Base-by-base conservation (phyloP, 1,140 invertebrate species). In the Philopotamus ludificatus region DNA sequence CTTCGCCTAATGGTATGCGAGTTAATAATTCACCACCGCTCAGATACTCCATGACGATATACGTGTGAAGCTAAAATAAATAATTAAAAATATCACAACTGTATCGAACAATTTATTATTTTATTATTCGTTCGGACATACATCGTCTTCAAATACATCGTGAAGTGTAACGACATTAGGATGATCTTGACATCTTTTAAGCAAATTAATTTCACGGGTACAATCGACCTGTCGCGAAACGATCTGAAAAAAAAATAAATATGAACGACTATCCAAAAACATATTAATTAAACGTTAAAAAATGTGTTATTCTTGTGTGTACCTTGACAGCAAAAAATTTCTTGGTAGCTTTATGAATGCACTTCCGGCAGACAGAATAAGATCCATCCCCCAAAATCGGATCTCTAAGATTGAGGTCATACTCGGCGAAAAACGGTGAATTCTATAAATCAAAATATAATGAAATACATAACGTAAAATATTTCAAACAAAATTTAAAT, bases 21-120 rank as follows among this genome's bases (percentile, higher is more conserved):
- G 86, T 80, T 15, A 94, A 79, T n/a, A 98, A 77, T 78, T 99
- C 96, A 1, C 94, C 93, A 8, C 96, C 96, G 39, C 81, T 81
- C 9, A 95, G 82, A 53, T 93, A 79, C 75, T 98, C 95, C 74
- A 91, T 86, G 1, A 98, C 88, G 62, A 98, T 85, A 79, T 92
- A 97, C 16, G 87, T 93, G 76, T 88, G 89, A 20, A 75, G 74
- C 77, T 79, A 74, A 1, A 57, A 65, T 63, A 59, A 28, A 45
- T 53, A n/a, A 25, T 55, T 42, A 45, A 67, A 12, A 42, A 57
- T 41, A 23, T 47, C 15, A 47, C 23, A 10, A n/a, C 22, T 54
- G 3, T 26, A 54, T 54, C 50, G 18, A 57, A 2, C 9, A 15
- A 9, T 9, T 47, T 7, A 34, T 34, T 34, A 34, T 34, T 7